These are phyloP conservation scores for Helicorthomorpha holstii DNA, from an alignment of 1,140 invertebrate genomes.

Conservation along the genomic window DNA sequence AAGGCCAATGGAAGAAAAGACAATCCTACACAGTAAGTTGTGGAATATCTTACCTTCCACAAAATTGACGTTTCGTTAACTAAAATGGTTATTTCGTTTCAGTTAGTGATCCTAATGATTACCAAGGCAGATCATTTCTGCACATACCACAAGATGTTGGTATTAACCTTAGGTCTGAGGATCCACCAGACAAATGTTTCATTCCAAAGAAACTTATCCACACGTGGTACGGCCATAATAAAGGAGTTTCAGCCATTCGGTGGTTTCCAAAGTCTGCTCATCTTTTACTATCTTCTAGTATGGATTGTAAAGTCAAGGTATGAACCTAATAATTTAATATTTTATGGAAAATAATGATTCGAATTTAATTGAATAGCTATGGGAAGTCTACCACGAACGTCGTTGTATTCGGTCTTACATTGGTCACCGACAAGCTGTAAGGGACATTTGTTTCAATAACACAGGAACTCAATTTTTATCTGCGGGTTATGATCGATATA, in stretches of 20 bases:
- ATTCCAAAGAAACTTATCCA: slow-evolving; percentile 92
- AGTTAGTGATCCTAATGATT: slow-evolving; percentile 90
- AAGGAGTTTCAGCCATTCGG: slow-evolving; percentile 86
- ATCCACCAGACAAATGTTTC: slow-evolving; percentile 88
- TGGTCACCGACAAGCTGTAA: slow-evolving; percentile 90
- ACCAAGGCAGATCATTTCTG: slow-evolving; percentile 89
- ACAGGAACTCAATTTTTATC: slow-evolving; percentile 82
- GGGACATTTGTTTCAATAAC: slow-evolving; percentile 94
- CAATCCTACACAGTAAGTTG: slow-evolving; percentile 75
- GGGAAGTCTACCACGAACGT: slow-evolving; percentile 95
- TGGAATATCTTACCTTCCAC: neutral
- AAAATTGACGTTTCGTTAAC: neutral
- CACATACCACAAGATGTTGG: slow-evolving; percentile 89
- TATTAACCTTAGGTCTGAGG: slow-evolving; percentile 80
- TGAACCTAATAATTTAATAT: no score
- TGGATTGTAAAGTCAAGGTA: slow-evolving; percentile 93
- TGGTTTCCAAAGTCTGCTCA: slow-evolving; percentile 94
- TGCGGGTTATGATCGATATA: slow-evolving; percentile 77
- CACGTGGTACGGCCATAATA: slow-evolving; percentile 92
- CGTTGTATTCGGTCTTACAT: slow-evolving; percentile 89
- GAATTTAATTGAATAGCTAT: slow-evolving; percentile 42
- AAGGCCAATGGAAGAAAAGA: slow-evolving; percentile 84
- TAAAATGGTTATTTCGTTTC: slow-evolving; percentile 22
- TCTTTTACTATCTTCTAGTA: slow-evolving; percentile 81
- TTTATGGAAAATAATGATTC: neutral